Conservation (phyloP, 2,888 invertebrate genomes). For the Ophion obscuratus region DNA sequence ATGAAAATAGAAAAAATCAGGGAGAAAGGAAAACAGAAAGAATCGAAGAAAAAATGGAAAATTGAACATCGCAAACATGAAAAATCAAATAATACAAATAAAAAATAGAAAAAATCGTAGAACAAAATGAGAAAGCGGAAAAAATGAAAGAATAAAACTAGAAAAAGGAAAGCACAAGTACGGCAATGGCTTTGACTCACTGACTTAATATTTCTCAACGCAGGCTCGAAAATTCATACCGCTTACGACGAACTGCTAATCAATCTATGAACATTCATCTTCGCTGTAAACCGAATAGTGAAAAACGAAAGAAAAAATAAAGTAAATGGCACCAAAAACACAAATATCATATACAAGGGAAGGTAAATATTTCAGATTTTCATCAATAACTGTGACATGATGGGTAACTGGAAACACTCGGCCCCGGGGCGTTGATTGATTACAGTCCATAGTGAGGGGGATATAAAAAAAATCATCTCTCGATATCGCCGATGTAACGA, state of each 20-base stretch:
- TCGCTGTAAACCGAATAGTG: background rate
- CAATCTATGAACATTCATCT: background rate
- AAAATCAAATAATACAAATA: background rate
- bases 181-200: background rate
- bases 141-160: background rate
- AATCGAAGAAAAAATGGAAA: no score
- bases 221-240: background rate
- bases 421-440: constrained; percentile 40
- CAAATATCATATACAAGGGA: constrained; percentile 16
- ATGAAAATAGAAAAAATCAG: no score
- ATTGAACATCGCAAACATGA: no score
- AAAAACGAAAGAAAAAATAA: background rate
- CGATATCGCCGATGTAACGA: constrained; percentile 38
- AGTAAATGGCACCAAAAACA: background rate
- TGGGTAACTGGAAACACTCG: constrained; percentile 41
- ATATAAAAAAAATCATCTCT: constrained; percentile 44
- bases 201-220: background rate
- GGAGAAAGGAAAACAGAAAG: no score
- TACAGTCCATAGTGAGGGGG: constrained; percentile 35
- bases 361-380: constrained; percentile 47
- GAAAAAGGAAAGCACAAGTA: background rate
- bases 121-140: background rate
- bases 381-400: constrained; percentile 43
- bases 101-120: background rate
- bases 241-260: background rate